Base-by-base conservation (phyloP, 2,797 vertebrate genomes). In the Pseudochaenichthys georgianus region DNA sequence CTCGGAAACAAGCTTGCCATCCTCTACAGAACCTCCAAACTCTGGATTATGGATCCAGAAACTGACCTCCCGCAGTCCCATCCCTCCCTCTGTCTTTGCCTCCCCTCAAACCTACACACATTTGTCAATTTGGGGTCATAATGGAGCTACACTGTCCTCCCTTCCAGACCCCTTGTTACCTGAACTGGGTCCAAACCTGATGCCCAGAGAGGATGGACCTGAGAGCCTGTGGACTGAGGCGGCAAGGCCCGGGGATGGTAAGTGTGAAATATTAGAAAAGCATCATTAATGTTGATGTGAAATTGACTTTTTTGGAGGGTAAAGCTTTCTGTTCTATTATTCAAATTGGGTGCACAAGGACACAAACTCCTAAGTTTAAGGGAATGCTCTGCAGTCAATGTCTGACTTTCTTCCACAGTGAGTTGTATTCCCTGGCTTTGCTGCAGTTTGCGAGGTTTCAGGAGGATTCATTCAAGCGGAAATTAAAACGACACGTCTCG, bases 181-280 rank as follows among this genome's bases (percentile, higher is more conserved):
- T 48, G 88, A 91, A 38, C 82, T 93, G 0, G 88, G 86, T 66
- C 88, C 85, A 46, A 85, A 83, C 72, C 78, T 82, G 72, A 90
- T 85, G 85, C 90, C 78, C 43, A 92, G 53, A 80, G 90, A 89
- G 53, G 92, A 87, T 15, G 86, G 71, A 75, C 87, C 82, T 7
- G 91, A 93, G 13, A 86, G 89, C 59, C 66, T 92, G 60, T 94
- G 93, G 94, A 92, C 93, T 0, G 95, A 94, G 67, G 82, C 93
- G 0, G 73, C 76, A 0, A 91, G 87, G 66, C 86, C 88, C n/a
- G 65, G 78, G n/a, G 90, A 82, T 81, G 94, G 95, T 95, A 51
- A 87, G 88, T 64, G 10, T 64, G 17, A 47, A 23, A 58, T 34
- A 9, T 12, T 21, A 38, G 8, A 28, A 38, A 65, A 34, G 12